phyloP scores from a whole-genome alignment of 2,113 vertebrate genomes.

The Glareola pratincola region DNA sequence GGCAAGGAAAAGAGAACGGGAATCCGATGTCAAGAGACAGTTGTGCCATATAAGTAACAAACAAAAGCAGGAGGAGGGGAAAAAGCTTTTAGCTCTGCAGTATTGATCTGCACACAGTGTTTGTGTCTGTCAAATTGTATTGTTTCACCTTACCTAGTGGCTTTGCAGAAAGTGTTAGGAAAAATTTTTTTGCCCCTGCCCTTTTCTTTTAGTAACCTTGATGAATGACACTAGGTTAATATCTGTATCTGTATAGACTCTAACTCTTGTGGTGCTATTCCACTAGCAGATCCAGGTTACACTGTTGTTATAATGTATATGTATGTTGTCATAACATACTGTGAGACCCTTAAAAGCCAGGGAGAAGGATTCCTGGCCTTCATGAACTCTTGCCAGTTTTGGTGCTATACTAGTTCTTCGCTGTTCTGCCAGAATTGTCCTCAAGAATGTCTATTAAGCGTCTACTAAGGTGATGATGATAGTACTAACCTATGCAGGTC shows the following conservation, averaged over 20 bases:
- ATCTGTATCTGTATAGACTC: rapidly evolving
- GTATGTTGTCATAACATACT: background rate
- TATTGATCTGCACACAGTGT: background rate
- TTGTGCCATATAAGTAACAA: background rate
- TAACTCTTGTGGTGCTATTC: background rate
- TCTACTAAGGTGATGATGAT: background rate
- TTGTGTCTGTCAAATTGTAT: background rate
- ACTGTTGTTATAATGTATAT: background rate
- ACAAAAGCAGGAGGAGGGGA: background rate
- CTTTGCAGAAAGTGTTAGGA: background rate
- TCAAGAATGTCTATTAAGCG: background rate
- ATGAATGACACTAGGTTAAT: background rate
- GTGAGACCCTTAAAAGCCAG: background rate
- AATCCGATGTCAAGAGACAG: background rate
- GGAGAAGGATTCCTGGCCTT: background rate
- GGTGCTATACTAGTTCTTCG: background rate
- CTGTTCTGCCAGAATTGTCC: background rate
- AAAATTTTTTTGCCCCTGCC: background rate
- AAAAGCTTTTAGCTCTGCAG: background rate
- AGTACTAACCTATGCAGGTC: background rate
- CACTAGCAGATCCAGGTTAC: background rate
- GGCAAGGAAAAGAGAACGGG: background rate
- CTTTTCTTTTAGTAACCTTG: background rate
- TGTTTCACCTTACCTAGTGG: background rate
- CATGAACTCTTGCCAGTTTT: background rate